A percentile compares a stretch with the other conserved stretches of the same genome.
Conservation (phyloP, 2,888 invertebrate species). For the Barypeithes pellucidus region DNA sequence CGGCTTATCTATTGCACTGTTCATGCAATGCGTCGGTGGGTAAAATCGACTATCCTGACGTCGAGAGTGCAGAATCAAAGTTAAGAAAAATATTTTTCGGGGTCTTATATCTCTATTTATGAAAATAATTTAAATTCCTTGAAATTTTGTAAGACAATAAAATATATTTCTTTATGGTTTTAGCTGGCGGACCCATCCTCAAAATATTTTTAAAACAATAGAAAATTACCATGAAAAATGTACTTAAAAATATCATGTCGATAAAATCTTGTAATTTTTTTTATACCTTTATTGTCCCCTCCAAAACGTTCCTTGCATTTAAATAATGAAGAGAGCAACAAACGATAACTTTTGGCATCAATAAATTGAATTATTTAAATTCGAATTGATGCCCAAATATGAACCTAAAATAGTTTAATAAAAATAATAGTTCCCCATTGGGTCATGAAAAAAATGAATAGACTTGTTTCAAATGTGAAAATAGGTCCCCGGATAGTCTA, state of each 20-base stretch:
- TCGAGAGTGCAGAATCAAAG: no score
- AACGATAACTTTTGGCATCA: background rate
- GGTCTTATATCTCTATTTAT: no score
- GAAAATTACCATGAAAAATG: constrained; percentile 11
- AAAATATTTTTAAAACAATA: constrained; percentile 14
- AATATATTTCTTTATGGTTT: background rate
- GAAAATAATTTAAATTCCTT: no score
- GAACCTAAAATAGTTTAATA: constrained; percentile 4
- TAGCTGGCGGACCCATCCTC: constrained; percentile 1
- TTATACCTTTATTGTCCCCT: constrained; percentile 18
- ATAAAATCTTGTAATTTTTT: constrained; percentile 16
- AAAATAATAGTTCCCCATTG: constrained; percentile 3
- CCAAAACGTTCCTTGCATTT: constrained; percentile 10
- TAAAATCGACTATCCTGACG: no score
- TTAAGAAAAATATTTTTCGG: no score
- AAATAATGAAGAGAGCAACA: background rate
- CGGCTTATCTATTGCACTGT: no score
- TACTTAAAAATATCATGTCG: background rate
- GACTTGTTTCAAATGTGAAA: constrained; percentile 12
- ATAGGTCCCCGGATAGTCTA: constrained; percentile 27
- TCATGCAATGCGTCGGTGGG: no score
- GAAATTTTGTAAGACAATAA: no score
- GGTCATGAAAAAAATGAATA: constrained; percentile 14
- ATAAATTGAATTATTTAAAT: constrained; percentile 9
- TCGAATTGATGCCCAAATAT: background rate